phyloP scores from a whole-genome alignment of 2,797 vertebrate genomes.

The Rachycentron canadum region DNA sequence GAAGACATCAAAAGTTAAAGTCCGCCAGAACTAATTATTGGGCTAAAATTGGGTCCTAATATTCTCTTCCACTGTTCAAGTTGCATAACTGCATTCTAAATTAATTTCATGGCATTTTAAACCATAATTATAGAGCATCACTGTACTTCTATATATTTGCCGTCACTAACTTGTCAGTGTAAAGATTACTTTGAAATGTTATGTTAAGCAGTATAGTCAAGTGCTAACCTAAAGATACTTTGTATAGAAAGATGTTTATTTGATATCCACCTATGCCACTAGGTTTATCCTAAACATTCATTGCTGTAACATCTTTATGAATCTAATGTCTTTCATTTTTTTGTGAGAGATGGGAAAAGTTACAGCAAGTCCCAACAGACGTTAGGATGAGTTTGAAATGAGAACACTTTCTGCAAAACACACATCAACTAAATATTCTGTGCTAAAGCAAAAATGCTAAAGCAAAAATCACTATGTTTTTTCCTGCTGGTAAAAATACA shows the following conservation, averaged over 20 bases:
- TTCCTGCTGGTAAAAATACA: background rate
- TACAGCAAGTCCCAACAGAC: background rate
- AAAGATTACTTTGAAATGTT: slow-evolving; percentile 2
- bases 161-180: background rate
- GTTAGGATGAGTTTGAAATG: slow-evolving; percentile 15
- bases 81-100: slow-evolving; percentile 17
- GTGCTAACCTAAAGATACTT: background rate
- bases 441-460: background rate
- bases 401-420: slow-evolving; percentile 11
- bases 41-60: slow-evolving; percentile 40
- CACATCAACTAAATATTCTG: background rate
- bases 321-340: background rate
- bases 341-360: background rate
- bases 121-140: slow-evolving; percentile 7
- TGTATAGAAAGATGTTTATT: background rate
- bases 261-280: background rate
- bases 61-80: slow-evolving; percentile 31
- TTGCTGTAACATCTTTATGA: background rate
- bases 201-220: background rate
- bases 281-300: background rate
- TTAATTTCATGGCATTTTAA: slow-evolving; percentile 30
- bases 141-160: background rate
- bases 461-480: slow-evolving; percentile 1
- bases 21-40: slow-evolving; percentile 41
- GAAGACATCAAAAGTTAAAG: slow-evolving; percentile 37